A percentile compares a stretch with the other conserved stretches of the same genome.
phyloP scores from a whole-genome alignment of 2,113 vertebrate genomes.

The Mesoclemmys tuberculata region DNA sequence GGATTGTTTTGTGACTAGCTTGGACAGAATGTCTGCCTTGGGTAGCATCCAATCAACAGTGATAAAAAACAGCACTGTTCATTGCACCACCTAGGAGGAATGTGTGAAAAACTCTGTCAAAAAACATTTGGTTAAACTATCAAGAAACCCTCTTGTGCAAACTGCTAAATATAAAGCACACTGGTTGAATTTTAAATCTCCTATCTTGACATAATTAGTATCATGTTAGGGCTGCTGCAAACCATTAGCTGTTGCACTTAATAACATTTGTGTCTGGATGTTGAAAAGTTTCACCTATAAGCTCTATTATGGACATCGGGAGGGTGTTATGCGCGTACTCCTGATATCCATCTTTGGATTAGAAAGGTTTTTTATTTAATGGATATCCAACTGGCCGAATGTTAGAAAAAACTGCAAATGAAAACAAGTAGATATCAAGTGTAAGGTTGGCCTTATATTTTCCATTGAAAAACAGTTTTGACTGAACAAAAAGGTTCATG shows the following conservation, averaged over 20 bases:
- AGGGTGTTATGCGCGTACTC: neutral
- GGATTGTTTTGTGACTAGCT: constrained; percentile 62
- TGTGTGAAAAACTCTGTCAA: constrained; percentile 60
- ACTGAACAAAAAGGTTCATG: neutral
- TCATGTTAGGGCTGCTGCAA: neutral
- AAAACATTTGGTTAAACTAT: constrained; percentile 64
- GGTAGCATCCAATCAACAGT: constrained; percentile 51
- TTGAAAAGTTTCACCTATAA: neutral
- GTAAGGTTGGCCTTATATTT: neutral
- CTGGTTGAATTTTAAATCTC: constrained; percentile 36
- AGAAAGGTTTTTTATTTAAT: neutral
- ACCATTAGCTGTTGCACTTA: neutral
- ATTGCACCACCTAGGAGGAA: constrained; percentile 53
- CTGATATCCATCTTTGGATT: neutral
- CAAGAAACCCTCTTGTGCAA: constrained; percentile 46
- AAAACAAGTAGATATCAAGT: neutral
- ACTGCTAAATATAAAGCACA: constrained; percentile 17
- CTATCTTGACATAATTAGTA: neutral
- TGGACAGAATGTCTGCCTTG: constrained; percentile 58
- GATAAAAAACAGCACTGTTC: constrained; percentile 47
- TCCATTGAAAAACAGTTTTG: neutral
- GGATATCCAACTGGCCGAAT: neutral
- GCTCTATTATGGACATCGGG: fast-evolving
- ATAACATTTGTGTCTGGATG: neutral
- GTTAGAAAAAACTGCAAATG: neutral